Base-by-base conservation (phyloP, 2,888 invertebrate species). In the Leptodirus hochenwartii region DNA sequence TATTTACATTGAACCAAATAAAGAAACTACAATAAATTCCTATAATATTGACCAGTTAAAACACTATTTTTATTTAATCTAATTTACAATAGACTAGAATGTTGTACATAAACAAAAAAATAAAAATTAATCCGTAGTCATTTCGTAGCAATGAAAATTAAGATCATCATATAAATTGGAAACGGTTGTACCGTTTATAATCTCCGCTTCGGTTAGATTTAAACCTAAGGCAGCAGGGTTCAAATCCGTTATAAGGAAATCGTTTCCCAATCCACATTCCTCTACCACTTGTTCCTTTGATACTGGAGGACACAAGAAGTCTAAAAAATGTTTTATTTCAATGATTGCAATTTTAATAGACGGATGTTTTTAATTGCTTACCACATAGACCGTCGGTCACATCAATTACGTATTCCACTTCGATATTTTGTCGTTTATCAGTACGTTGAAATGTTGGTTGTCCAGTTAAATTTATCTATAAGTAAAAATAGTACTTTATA, bases 241-340 rank as follows among this genome's bases (percentile, higher is more conserved):
- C 29, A 64, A 43, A 39, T 65, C 64, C 3, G 64, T 63, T 6
- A 65, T 61, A 15, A 65, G 49, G 40, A 61, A 64, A 32, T 62
- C 59, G 16, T 56, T 59, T n/a, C 66, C 58, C 13, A 82, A 61
- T 0, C 80, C 80, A 40, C 79, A 78, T 49, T 81, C 82, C 37
- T 73, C 64, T 5, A 77, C 77, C 4, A 78, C 71, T 41, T 79
- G 72, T 47, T 81, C 79, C 44, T 78, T 75, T 17, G 80, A 74
- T 27, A 81, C 75, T 34, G 55, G 51, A 24, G 65, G 65, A 41
- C 64, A 61, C 34, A 66, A 47, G 41, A 66, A 66, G 48, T 64
- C 66, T 64, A 48, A 20, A 50, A 48, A 41, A 33, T 41, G 26
- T 34, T 17, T 27, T 10, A 25, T 4, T 15, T n/a, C 6, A 23